Conservation (phyloP, 2,888 invertebrate species). For the Drosophila nigricruria region DNA sequence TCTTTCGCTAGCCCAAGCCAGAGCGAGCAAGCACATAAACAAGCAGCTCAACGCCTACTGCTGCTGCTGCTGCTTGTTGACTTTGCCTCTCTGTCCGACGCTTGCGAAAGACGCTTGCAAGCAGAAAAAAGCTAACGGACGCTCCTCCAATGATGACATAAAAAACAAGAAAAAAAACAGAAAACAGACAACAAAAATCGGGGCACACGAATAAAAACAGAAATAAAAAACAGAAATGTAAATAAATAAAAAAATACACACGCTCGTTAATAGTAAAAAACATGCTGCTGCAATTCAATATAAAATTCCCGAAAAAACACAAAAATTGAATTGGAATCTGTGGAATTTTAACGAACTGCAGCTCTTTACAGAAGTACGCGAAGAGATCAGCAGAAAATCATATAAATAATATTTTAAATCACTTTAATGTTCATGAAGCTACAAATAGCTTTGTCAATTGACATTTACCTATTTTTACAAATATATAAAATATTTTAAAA, state of each 20-base stretch:
- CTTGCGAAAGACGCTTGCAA: slow-evolving; percentile 6
- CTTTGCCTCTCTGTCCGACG: slow-evolving; percentile 5
- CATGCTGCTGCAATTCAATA: slow-evolving; percentile 14
- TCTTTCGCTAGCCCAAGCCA: slow-evolving; percentile 42
- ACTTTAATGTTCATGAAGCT: slow-evolving; percentile 13
- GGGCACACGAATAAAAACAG: slow-evolving; percentile 18
- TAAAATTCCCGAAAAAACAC: background rate
- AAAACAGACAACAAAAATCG: slow-evolving; percentile 12
- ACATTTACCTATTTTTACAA: slow-evolving; percentile 8
- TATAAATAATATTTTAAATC: background rate
- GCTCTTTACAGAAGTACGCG: background rate
- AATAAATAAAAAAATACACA: slow-evolving; percentile 47
- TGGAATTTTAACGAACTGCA: slow-evolving; percentile 33
- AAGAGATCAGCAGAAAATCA: background rate
- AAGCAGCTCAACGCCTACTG: slow-evolving; percentile 26
- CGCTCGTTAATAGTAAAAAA: slow-evolving; percentile 44
- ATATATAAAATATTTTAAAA: background rate
- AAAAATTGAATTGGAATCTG: slow-evolving; percentile 2
- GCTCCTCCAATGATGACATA: slow-evolving; percentile 51
- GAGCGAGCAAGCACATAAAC: slow-evolving; percentile 40
- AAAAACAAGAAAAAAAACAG: slow-evolving; percentile 40
- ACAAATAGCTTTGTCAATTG: slow-evolving; percentile 20
- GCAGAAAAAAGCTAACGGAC: slow-evolving; percentile 42
- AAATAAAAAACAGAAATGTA: slow-evolving; percentile 39
- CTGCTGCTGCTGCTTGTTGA: slow-evolving; percentile 7